Base-by-base conservation (phyloP, 2,113 vertebrate species). In the Tupaia chinensis region DNA sequence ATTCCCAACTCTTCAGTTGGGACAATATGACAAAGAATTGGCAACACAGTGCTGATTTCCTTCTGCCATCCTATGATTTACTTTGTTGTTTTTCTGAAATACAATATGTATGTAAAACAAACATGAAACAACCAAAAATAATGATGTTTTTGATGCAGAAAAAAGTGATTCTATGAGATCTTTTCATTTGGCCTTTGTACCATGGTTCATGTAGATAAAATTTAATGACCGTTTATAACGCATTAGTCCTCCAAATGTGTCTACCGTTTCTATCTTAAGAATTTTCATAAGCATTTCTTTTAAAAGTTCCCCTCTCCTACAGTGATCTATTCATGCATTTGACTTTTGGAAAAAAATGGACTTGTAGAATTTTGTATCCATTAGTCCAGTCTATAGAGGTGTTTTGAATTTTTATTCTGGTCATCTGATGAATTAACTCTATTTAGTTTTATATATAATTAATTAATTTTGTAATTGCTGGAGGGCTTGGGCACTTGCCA, bases 361-460 rank as follows among this genome's bases (percentile, higher is more conserved):
- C 34, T 66, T 13, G 25, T 19, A 58, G 11, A 78, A 1, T 2
- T 53, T 34, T 87, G 70, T 53, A 19, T 65, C 66, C 34, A 0
- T 65, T 91, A 32, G 4, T 54, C 7, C 11, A 7, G 53, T 76
- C 27, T 85, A 9, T 29, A 1, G 0, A 3, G 32, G 2, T 54
- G 20, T 56, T 96, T 76, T 79, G 15, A 83, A 84, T 84, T 93
- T 91, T 83, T 12, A n/a, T 85, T 73, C 32, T 76, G 29, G 2
- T 69, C 20, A 58, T 63, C 19, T 70, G 61, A 84, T 76, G 16
- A 85, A 70, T 84, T 54, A n/a, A 7, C 61, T 54, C 53, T 89
- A 65, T 34, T 61, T 60, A n/a, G 12, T 65, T 89, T 73, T 93
- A 12, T 69, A 70, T 44, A 2, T 15, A n/a, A 66, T 56, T 77